A percentile compares a stretch with the other conserved stretches of the same genome.
phyloP scores from a whole-genome alignment of 2,888 invertebrate genomes.

The Eupithecia abbreviata region DNA sequence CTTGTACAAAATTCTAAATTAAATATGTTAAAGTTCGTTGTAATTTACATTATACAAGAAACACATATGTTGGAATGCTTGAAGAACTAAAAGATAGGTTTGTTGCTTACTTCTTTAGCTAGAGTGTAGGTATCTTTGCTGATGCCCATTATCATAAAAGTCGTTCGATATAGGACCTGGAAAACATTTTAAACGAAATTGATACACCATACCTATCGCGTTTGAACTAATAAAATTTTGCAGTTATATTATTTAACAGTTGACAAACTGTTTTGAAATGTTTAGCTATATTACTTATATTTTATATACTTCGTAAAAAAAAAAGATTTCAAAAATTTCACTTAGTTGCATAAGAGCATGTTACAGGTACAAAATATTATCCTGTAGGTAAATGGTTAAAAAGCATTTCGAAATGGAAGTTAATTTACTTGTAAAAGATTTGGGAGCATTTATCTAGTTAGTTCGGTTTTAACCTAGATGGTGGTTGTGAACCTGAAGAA shows the following conservation, averaged over 20 bases:
- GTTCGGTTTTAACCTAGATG: background rate
- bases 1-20: background rate
- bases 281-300: background rate
- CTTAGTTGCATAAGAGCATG: background rate
- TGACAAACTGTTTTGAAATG: background rate
- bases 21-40: slow-evolving; percentile 1
- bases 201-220: background rate
- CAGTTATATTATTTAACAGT: background rate
- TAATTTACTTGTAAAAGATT: background rate
- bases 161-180: background rate
- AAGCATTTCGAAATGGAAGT: background rate
- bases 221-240: too few species aligned
- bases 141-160: background rate
- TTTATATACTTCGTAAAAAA: background rate
- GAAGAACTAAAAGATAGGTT: background rate
- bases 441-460: background rate
- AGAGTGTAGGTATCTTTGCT: background rate
- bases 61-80: background rate
- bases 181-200: background rate
- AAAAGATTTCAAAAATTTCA: background rate
- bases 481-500: background rate
- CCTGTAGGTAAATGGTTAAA: background rate
- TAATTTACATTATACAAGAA: background rate
- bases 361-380: background rate
- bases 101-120: background rate